A percentile compares a stretch with the other conserved stretches of the same genome.
Evolutionary conservation across 2,113 vertebrate species (phyloP).

Genomic region (Paraplagusia blochii): DNA sequence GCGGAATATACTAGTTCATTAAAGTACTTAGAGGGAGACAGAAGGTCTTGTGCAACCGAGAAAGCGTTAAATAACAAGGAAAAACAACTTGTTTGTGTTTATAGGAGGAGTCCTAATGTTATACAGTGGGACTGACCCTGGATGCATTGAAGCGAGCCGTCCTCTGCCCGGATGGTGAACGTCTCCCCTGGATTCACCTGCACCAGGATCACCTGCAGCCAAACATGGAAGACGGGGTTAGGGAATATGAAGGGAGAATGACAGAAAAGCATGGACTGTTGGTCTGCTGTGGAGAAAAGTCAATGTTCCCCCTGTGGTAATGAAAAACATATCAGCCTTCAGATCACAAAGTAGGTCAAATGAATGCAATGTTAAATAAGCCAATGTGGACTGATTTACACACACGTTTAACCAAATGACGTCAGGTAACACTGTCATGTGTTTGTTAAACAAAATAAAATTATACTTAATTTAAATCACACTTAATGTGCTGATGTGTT

Average conservation of each 20-base stretch:
- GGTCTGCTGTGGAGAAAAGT: slow-evolving; percentile 5
- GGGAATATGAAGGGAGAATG: background rate
- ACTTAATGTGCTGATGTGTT: too few relatives aligned
- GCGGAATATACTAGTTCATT: background rate
- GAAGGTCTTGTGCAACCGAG: background rate
- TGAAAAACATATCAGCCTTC: slow-evolving; percentile 33
- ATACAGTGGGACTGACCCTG: slow-evolving; percentile 83
- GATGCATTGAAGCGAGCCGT: slow-evolving; percentile 95
- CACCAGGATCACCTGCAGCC: slow-evolving; percentile 90
- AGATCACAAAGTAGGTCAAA: slow-evolving; percentile 20
- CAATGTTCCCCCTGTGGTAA: slow-evolving; percentile 23
- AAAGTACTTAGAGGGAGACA: background rate
- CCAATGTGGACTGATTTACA: slow-evolving; percentile 20
- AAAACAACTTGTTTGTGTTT: slow-evolving; percentile 5
- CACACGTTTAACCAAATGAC: slow-evolving; percentile 8
- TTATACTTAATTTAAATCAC: too few relatives aligned
- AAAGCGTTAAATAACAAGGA: slow-evolving; percentile 7
- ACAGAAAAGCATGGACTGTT: background rate
- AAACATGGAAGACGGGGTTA: slow-evolving; percentile 1
- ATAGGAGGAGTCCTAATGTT: slow-evolving; percentile 19
- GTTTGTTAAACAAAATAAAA: too few relatives aligned
- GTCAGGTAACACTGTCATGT: too few relatives aligned
- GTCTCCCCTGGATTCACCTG: slow-evolving; percentile 98
- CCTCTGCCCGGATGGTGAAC: slow-evolving; percentile 94
- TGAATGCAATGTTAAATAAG: slow-evolving; percentile 35